Evolutionary conservation across 64 coral and sea anemone genomes (phyloP).

Genomic region (Platygyra sinensis): DNA sequence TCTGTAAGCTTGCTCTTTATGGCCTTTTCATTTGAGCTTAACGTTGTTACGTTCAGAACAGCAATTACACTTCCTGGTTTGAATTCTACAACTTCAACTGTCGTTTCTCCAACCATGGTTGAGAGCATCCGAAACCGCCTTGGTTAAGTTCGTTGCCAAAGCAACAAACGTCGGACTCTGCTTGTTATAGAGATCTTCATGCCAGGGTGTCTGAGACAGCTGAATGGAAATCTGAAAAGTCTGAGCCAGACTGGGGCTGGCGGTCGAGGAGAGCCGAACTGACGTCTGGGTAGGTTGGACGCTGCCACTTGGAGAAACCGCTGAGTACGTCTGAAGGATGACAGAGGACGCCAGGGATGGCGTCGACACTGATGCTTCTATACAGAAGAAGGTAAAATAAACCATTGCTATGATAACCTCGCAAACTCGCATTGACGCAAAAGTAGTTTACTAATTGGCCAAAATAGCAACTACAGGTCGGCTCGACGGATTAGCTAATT

Average conservation of each 20-base stretch:
- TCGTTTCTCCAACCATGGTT: neutral
- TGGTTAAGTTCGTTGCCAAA: constrained; percentile 12
- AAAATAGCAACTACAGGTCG: too few species aligned
- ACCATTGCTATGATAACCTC: neutral
- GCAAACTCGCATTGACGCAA: too few species aligned
- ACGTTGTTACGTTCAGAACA: neutral
- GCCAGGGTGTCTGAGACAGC: neutral
- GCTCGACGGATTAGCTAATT: too few species aligned
- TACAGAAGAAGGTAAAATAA: neutral
- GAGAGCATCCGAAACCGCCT: neutral
- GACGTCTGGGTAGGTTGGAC: neutral
- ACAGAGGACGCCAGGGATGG: neutral
- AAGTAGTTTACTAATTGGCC: too few species aligned
- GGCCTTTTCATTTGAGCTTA: neutral
- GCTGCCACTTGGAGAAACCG: neutral
- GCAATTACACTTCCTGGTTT: constrained; percentile 43
- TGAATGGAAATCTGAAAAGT: constrained; percentile 41
- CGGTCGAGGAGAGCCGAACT: neutral
- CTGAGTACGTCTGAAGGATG: neutral
- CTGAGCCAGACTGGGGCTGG: neutral
- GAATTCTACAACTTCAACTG: constrained; percentile 6
- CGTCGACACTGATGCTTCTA: neutral
- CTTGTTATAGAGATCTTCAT: constrained; percentile 11
- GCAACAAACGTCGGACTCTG: neutral
- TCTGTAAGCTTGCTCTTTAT: neutral